Evolutionary conservation across 2,888 invertebrate genomes (phyloP).

Genomic region (Sabatieria punctata): DNA sequence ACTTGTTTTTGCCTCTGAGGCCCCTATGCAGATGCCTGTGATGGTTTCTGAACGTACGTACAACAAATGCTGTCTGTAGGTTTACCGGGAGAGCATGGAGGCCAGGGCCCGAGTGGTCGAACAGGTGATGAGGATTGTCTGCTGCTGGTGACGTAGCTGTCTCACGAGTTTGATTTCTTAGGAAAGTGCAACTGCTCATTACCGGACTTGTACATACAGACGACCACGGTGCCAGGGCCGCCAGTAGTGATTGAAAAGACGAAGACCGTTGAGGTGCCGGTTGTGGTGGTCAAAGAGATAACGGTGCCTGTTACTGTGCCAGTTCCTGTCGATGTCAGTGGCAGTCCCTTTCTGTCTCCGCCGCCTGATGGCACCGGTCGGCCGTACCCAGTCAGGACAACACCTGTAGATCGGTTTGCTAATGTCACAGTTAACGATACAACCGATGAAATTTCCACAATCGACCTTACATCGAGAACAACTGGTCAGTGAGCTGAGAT

Average conservation of each 20-base stretch:
- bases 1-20: too few species aligned
- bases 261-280: not conserved
- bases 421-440: too few species aligned
- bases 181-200: constrained; percentile 1
- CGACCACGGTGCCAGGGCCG: not conserved
- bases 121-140: not conserved
- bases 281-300: not conserved
- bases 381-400: not conserved
- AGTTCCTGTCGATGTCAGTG: too few species aligned
- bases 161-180: too few species aligned
- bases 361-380: not conserved
- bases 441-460: too few species aligned
- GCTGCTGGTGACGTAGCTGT: too few species aligned
- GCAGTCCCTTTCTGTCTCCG: too few species aligned
- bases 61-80: too few species aligned
- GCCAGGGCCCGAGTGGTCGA: not conserved
- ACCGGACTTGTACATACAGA: not conserved
- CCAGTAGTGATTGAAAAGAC: not conserved
- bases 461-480: not conserved
- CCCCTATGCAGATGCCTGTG: too few species aligned
- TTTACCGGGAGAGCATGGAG: not conserved
- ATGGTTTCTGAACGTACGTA: too few species aligned
- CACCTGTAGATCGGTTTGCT: not conserved
- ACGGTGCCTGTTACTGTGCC: not conserved
- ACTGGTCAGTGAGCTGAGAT: not conserved